Evolutionary conservation across 1,140 invertebrate genomes (phyloP), one percentile per base, ranked within the genome.

Genomic region (Pseudomyrmex concolor): DNA sequence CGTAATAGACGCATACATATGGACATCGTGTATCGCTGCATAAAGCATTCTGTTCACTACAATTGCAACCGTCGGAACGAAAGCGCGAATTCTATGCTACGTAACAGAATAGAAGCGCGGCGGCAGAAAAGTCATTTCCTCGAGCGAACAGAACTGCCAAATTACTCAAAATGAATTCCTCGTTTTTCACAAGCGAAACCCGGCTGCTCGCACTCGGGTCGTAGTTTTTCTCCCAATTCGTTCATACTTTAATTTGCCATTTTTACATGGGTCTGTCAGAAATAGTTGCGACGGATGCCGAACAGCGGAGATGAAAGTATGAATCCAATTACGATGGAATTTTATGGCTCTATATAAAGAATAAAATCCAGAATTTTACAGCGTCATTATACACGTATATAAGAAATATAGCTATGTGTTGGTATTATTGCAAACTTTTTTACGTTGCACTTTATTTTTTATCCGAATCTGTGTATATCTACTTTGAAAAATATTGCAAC

Each of bases 151-250:
- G 54, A 80, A 80, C 76, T 80, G 76, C 76, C 76, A 80, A 80
- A 80, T 80, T 80, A 80, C 54, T 80, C 66, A 70, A 80, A 80
- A 80, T 71, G 66, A 80, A 80, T 71, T 80, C 55, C 76, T 48
- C 76, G 66, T 71, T 54, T 80, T 80, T 59, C 66, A 19, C 22
- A 12, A 19, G 9, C 64, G 34, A 34, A 34, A 34, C 34, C 34
- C 4, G 50, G 15, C 25, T 34, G 34, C 43, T 17, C 22, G 51
- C 54, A 51, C 34, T 12, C 34, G 15, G 15, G 57, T 15, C 51
- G 64, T n/a, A 66, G 59, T 70, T 71, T 71, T 59, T 45, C 34
- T 4, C 34, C 63, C 76, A 68, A 80, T 71, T 71, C 54, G 66
- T 59, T 34, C 34, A 25, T 60, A 66, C 43, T 80, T 80, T 68